Evolutionary conservation across 2,888 invertebrate genomes (phyloP).

Genomic region (Physocephala rufipes): DNA sequence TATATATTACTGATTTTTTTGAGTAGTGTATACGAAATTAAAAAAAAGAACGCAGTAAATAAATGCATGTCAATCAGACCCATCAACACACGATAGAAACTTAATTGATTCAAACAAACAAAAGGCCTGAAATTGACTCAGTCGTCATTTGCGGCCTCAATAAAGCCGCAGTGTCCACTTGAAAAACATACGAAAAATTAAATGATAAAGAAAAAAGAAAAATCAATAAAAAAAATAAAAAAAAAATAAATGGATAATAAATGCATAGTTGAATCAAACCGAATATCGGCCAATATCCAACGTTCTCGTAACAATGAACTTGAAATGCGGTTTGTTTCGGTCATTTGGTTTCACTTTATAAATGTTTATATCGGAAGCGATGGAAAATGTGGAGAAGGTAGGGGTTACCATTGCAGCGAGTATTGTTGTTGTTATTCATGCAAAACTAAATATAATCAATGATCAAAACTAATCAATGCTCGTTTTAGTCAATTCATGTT

Average conservation of each 20-base stretch:
- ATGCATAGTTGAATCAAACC: neutral
- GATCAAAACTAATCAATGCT: neutral
- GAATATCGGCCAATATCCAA: neutral
- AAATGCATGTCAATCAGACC: neutral
- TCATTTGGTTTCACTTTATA: too few species aligned
- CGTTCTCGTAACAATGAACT: conserved; percentile 25
- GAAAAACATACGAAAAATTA: neutral
- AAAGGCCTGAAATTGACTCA: too few species aligned
- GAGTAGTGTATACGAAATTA: too few species aligned
- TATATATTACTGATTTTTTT: too few species aligned
- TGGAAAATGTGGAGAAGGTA: neutral
- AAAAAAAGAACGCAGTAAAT: neutral
- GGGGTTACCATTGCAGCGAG: neutral
- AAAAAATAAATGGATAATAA: neutral
- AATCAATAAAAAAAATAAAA: neutral
- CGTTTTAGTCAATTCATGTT: neutral
- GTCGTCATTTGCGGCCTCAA: too few species aligned
- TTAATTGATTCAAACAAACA: too few species aligned
- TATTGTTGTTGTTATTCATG: neutral
- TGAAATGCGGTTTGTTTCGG: conserved; percentile 30
- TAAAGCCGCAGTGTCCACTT: neutral
- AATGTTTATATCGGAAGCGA: neutral
- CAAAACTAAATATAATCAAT: neutral
- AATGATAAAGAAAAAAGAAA: neutral
- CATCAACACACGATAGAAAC: too few species aligned